Evolutionary conservation across 2,113 vertebrate genomes (phyloP).

Genomic region (Bolborhynchus lineola): DNA sequence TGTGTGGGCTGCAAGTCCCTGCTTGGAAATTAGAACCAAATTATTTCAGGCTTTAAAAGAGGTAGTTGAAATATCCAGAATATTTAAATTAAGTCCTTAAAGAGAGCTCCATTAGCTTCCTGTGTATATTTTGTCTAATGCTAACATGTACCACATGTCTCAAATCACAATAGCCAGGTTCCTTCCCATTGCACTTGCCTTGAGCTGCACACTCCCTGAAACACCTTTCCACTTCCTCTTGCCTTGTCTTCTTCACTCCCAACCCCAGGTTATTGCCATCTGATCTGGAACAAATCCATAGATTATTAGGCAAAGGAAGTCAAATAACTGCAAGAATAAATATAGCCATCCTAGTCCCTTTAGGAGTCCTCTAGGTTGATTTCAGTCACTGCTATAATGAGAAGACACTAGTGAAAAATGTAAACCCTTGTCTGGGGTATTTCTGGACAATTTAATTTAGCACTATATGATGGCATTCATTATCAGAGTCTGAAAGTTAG

Average conservation of each 20-base stretch:
- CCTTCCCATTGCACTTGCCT: background rate
- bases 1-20: slow-evolving; percentile 40
- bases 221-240: background rate
- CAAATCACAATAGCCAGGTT: background rate
- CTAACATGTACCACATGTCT: background rate
- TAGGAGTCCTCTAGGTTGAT: background rate
- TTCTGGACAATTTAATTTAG: background rate
- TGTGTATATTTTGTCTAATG: background rate
- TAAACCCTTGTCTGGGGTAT: background rate
- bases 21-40: slow-evolving; percentile 56
- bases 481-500: background rate
- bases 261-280: background rate
- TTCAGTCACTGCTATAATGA: background rate
- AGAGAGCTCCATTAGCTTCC: slow-evolving; percentile 11
- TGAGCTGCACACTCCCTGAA: background rate
- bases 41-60: slow-evolving; percentile 31
- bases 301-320: background rate
- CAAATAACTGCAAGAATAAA: background rate
- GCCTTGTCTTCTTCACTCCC: background rate
- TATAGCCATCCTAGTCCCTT: background rate
- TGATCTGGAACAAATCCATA: background rate
- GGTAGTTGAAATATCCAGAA: slow-evolving; percentile 28
- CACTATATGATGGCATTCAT: background rate
- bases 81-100: slow-evolving; percentile 25
- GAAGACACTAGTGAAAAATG: background rate